A percentile compares a stretch with the other conserved stretches of the same genome.
These are phyloP conservation scores for Lysiphlebus fabarum DNA, from an alignment of 1,140 invertebrate species.

Conservation along the genomic window DNA sequence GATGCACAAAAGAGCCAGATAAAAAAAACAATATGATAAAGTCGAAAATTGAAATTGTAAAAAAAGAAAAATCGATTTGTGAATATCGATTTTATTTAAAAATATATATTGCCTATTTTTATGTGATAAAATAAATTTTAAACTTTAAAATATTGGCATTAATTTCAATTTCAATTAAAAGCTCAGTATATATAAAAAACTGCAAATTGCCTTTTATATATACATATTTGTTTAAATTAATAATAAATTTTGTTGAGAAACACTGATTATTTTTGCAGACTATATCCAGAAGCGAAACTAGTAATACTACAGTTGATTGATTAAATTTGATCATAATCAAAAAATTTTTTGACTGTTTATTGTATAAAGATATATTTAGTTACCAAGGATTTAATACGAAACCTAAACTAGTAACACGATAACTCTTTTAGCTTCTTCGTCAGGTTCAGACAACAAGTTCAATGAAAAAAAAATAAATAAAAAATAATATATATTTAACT, in stretches of 20 bases:
- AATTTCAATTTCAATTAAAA: too few species aligned
- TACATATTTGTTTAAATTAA: not conserved
- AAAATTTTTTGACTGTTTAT: conserved; percentile 40
- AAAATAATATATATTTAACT: not conserved
- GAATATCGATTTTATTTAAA: too few species aligned
- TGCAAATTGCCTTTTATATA: not conserved
- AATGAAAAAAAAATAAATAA: not conserved
- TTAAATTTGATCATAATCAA: conserved; percentile 48
- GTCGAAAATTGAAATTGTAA: not conserved
- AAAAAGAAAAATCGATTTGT: too few species aligned
- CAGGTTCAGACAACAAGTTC: conserved; percentile 27
- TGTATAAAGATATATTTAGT: conserved; percentile 47
- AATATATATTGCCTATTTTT: too few species aligned
- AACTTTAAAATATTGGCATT: too few species aligned
- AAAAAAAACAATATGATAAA: not conserved
- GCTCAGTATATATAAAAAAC: too few species aligned
- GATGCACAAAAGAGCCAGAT: too few species aligned
- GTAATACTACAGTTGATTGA: conserved; percentile 31
- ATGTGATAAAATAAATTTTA: too few species aligned
- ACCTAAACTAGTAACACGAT: conserved; percentile 44
- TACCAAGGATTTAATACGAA: conserved; percentile 44
- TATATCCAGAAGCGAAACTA: conserved; percentile 13
- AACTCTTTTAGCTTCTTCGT: conserved; percentile 36
- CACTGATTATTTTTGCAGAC: conserved; percentile 32
- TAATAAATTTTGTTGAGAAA: conserved; percentile 19